Evolutionary conservation across 2,888 invertebrate species (phyloP).

Genomic region (Hesperia comma): DNA sequence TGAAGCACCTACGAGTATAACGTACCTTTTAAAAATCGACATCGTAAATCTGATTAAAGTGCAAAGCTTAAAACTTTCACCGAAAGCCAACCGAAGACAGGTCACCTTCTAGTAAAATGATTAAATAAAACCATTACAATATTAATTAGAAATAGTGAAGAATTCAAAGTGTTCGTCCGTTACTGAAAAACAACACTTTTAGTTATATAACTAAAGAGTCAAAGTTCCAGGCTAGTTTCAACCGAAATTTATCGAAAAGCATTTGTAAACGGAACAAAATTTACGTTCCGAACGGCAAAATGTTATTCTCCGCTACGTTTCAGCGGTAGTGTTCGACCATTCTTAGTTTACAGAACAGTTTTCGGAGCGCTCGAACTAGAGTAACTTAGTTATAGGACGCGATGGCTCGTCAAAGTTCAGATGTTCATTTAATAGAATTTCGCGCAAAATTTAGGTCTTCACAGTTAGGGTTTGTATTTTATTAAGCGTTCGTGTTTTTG

Average conservation of each 20-base stretch:
- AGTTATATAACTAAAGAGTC: neutral
- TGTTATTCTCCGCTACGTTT: constrained; percentile 16
- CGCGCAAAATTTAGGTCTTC: constrained; percentile 46
- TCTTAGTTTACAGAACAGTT: constrained; percentile 27
- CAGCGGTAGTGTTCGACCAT: constrained; percentile 17
- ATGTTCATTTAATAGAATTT: constrained; percentile 62
- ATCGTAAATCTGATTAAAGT: too few species aligned
- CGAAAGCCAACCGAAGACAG: too few species aligned
- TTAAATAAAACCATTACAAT: too few species aligned
- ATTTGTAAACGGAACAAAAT: constrained; percentile 6
- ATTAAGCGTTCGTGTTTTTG: constrained; percentile 7
- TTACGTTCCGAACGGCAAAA: constrained; percentile 10
- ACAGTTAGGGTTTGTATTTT: constrained; percentile 7
- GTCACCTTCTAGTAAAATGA: too few species aligned
- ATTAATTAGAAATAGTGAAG: too few species aligned
- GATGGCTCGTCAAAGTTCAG: constrained; percentile 57
- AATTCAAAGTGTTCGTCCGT: too few species aligned
- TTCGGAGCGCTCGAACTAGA: constrained; percentile 36
- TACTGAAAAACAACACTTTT: neutral
- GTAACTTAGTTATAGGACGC: constrained; percentile 41
- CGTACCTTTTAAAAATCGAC: too few species aligned
- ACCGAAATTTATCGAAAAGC: constrained; percentile 3
- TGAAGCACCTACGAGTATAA: too few species aligned
- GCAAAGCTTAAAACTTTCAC: too few species aligned
- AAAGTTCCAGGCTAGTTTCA: neutral